Evolutionary conservation across 2,113 vertebrate genomes (phyloP).

Genomic region (Bubo bubo): DNA sequence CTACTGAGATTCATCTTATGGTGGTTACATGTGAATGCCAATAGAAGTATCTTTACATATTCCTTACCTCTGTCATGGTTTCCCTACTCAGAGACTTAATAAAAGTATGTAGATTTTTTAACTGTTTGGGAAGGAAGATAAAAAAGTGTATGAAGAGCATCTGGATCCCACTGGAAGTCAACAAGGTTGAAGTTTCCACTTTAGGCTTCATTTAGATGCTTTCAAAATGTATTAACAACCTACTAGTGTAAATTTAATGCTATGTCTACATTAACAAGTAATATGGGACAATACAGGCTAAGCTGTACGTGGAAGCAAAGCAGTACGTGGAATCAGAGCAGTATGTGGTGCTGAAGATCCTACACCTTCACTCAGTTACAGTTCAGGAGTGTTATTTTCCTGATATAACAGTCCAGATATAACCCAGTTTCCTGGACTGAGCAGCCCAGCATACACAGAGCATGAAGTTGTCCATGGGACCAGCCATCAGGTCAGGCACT

Average conservation of each 20-base stretch:
- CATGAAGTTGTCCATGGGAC: not conserved
- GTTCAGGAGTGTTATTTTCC: not conserved
- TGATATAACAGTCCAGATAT: not conserved
- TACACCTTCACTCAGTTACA: not conserved
- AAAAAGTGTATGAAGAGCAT: not conserved
- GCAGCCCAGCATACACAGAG: rapidly evolving
- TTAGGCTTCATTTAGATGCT: not conserved
- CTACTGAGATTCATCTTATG: not conserved
- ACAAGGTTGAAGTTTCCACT: not conserved
- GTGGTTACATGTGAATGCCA: not conserved
- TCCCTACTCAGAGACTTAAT: not conserved
- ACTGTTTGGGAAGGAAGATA: not conserved
- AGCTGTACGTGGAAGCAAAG: not conserved
- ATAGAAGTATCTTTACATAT: not conserved
- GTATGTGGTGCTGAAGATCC: not conserved
- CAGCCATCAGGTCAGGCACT: not conserved
- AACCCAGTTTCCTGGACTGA: not conserved
- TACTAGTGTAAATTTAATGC: not conserved
- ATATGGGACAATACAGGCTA: not conserved
- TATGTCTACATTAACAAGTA: not conserved
- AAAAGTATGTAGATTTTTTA: not conserved
- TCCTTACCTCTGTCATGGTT: not conserved
- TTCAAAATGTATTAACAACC: not conserved
- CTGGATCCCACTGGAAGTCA: not conserved
- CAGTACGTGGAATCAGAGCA: too few species aligned